Base-by-base conservation (phyloP, 1,140 invertebrate species). In the Drosophila varians region DNA sequence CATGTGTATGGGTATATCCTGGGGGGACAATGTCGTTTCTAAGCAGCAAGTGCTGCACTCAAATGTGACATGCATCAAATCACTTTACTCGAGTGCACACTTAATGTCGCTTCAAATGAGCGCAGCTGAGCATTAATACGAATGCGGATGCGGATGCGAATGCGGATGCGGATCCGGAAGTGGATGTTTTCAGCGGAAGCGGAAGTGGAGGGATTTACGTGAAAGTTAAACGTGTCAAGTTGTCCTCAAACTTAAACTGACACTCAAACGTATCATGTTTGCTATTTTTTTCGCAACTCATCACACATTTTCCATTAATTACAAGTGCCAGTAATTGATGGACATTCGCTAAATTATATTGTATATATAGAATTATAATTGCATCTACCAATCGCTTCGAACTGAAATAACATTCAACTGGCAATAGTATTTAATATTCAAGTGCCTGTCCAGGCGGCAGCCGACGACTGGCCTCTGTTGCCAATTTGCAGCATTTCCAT, bases 81-180 rank as follows among this genome's bases (percentile, higher is more conserved):
- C 79, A 65, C 79, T 78, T 74, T 47, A 71, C 46, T 61, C 79
- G 72, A 78, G 79, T 72, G 70, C 64, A 74, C 79, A 84, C 79
- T 83, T 70, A 78, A 78, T 60, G 65, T 60, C 61, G 48, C 68
- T 54, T 62, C 43, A 52, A 72, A 72, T 72, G 66, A 47, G 47
- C 40, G 31, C 54, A 47, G 38, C 38, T 53, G 55, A 51, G 45
- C 66, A 43, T 42, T 45, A 66, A 66, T 66, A 53, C 38, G 16
- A n/a, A n/a, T n/a, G 21, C 9, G 51, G 38, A 43, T 43, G 9
- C 16, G 26, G 40, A 34, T 21, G 34, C 21, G 36, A n/a, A n/a
- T n/a, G 21, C 9, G 51, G 38, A 43, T 43, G 9, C 16, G 26
- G 40, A 34, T 21, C 34, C 21, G 36, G 2, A 12, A 21, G n/a